These are phyloP conservation scores for Stomorhina lunata DNA, from an alignment of 2,888 invertebrate genomes.

Conservation along the genomic window DNA sequence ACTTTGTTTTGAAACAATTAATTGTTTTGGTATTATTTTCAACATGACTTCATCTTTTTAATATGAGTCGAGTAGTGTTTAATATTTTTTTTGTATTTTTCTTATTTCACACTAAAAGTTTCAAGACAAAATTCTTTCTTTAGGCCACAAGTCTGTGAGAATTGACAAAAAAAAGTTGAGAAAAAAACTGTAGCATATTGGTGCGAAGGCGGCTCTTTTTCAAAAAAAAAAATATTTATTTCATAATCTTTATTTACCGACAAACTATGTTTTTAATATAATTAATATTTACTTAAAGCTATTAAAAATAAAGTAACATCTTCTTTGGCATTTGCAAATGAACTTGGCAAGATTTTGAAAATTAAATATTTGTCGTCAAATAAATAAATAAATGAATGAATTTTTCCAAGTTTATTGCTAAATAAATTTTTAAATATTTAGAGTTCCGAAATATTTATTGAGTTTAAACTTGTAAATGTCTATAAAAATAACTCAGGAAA, in stretches of 20 bases:
- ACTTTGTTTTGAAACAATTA: too few relatives aligned
- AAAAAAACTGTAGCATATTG: slow-evolving; percentile 8
- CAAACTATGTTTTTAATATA: slow-evolving; percentile 30
- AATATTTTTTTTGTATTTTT: background rate
- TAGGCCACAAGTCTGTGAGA: background rate
- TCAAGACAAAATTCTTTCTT: background rate
- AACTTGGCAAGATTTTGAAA: background rate
- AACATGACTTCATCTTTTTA: too few relatives aligned
- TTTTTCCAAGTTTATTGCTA: background rate
- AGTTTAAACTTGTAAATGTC: too few relatives aligned
- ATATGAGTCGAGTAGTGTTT: too few relatives aligned
- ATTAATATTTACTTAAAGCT: slow-evolving; percentile 47
- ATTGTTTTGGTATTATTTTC: too few relatives aligned
- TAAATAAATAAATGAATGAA: background rate
- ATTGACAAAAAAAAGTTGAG: slow-evolving; percentile 20
- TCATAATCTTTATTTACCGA: slow-evolving; percentile 31
- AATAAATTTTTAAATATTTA: background rate
- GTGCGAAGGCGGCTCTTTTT: slow-evolving; percentile 36
- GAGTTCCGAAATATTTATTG: too few relatives aligned
- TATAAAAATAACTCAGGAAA: too few relatives aligned
- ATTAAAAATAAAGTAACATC: background rate
- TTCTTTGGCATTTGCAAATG: background rate
- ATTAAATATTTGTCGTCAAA: slow-evolving; percentile 32
- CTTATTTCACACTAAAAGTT: background rate
- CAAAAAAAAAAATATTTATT: background rate